phyloP scores from a whole-genome alignment of 2,797 vertebrate genomes.

The Euphonia xanthogaster region DNA sequence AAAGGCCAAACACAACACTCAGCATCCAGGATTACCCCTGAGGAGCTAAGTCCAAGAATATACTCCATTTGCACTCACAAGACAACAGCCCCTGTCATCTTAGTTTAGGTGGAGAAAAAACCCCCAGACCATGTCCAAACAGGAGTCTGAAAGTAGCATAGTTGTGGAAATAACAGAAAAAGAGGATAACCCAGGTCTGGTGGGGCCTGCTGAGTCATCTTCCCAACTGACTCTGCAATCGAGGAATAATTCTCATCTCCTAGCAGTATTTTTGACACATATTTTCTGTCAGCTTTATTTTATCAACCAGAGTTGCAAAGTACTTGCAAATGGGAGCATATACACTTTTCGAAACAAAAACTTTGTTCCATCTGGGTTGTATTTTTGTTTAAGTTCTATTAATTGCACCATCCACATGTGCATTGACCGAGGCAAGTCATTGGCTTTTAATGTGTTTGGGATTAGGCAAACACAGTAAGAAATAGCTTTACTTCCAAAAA shows the following conservation, averaged over 20 bases:
- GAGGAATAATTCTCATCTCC: not conserved
- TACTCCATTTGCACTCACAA: not conserved
- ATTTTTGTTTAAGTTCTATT: not conserved
- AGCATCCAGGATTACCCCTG: not conserved
- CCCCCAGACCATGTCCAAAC: accelerated
- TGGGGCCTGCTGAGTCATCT: not conserved
- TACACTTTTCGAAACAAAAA: not conserved
- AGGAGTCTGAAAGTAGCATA: not conserved
- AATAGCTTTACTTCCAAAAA: not conserved
- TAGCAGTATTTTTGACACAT: not conserved
- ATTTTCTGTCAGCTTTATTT: not conserved
- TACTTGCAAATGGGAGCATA: not conserved
- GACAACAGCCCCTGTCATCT: not conserved
- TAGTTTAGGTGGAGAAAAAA: not conserved
- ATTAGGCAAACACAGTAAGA: not conserved
- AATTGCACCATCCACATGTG: not conserved
- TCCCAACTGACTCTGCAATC: not conserved
- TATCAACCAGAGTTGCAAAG: not conserved
- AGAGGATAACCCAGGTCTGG: not conserved
- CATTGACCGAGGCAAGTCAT: not conserved
- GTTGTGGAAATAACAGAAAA: not conserved
- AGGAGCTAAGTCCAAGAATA: not conserved
- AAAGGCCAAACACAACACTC: not conserved
- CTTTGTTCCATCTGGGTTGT: not conserved
- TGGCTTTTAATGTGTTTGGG: not conserved